Base-by-base conservation (phyloP, 2,888 invertebrate genomes). In the Acanthosoma haemorrhoidale region DNA sequence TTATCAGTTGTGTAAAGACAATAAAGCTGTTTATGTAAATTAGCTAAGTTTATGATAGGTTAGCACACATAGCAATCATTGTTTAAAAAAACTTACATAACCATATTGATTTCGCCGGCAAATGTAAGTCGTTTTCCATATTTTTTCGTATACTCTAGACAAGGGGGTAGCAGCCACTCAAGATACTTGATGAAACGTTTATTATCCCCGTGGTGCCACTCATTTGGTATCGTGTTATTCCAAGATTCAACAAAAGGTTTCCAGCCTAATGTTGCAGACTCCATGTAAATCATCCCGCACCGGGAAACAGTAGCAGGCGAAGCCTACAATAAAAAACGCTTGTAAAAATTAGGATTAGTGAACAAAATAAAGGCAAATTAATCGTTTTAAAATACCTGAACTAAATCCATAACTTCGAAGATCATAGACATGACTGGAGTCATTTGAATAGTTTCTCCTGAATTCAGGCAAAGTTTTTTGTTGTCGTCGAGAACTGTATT, bases 261-360 rank as follows among this genome's bases (percentile, higher is more conserved):
- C 88, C 93, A 94, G 3, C 95, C 95, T 4, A 96, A 82, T 1
- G 90, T 87, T 1, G 84, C 79, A 0, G 95, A 90, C 80, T 96
- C 95, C 84, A 96, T 86, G 78, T 92, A 94, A 75, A 94, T 90
- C 91, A 94, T 93, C 57, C 94, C 93, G 80, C 93, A 94, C 68
- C 93, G 84, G 11, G 92, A 92, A 15, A 93, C 92, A 3, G 93
- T 93, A 4, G 93, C 93, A 18, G 94, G 94, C 0, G 90, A 90
- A 0, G 90, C 90, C 81, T 79, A 11, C 8, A 60, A 60, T 60
- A n/a, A 36, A 34, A 4, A 60, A 11, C 18, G 34, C 11, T 32
- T 2, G n/a, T 60, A 60, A 25, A 5, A 16, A 1, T 15, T 51
- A 16, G 18, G n/a, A 41, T 11, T 18, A 4, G 1, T 11, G 41